phyloP scores from a whole-genome alignment of 2,888 invertebrate genomes.

The Embidobia sp. region DNA sequence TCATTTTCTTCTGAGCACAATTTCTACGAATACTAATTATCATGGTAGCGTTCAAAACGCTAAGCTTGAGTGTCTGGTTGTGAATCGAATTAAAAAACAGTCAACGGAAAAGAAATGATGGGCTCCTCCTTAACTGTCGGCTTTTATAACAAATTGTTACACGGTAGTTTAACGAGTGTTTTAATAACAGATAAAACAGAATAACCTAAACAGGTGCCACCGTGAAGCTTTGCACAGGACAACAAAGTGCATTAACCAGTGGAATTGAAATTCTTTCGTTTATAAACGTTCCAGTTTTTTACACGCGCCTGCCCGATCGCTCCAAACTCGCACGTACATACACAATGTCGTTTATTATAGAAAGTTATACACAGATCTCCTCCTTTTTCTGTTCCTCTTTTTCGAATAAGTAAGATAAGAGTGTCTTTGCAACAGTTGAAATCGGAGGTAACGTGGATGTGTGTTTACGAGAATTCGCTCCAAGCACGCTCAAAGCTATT shows the following conservation, averaged over 20 bases:
- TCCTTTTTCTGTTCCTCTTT: neutral
- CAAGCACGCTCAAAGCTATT: conserved; percentile 22
- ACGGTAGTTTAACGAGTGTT: neutral
- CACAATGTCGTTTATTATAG: neutral
- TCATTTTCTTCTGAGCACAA: too few relatives aligned
- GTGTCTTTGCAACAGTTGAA: conserved; percentile 12
- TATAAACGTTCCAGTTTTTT: neutral
- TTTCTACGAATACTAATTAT: too few relatives aligned
- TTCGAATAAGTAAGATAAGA: conserved; percentile 3
- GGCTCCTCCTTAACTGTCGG: too few relatives aligned
- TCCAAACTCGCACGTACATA: neutral
- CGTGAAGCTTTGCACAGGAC: conserved; percentile 1
- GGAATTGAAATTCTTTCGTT: conserved; percentile 15
- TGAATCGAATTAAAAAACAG: too few relatives aligned
- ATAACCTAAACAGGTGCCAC: conserved; percentile 8
- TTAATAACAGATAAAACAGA: conserved; percentile 5
- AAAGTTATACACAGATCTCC: neutral
- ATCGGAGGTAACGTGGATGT: conserved; percentile 15
- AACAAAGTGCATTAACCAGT: conserved; percentile 16
- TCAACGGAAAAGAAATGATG: too few relatives aligned
- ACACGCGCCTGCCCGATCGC: too few relatives aligned
- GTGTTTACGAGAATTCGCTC: conserved; percentile 26
- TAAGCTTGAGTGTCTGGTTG: too few relatives aligned
- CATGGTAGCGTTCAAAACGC: neutral
- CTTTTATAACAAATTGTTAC: neutral